Conservation (phyloP, 2,797 vertebrate genomes). For the Paratrypauchen microcephalus region DNA sequence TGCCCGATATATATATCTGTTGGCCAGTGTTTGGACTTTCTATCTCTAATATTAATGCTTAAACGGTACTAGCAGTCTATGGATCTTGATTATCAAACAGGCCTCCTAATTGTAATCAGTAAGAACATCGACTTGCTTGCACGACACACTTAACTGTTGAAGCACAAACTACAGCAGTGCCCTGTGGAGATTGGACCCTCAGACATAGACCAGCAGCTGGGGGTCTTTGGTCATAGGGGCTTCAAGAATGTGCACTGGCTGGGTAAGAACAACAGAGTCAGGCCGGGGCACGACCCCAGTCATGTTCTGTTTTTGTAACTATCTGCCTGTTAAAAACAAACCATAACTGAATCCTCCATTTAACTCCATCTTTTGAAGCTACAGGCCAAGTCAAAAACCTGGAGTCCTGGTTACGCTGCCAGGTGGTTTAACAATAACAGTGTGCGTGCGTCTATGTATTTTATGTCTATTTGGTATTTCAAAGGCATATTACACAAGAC, state of each 20-base stretch:
- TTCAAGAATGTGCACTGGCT: slow-evolving; percentile 52
- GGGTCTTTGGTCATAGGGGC: slow-evolving; percentile 34
- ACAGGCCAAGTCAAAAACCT: slow-evolving; percentile 12
- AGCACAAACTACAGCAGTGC: slow-evolving; percentile 28
- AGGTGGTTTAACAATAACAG: slow-evolving; percentile 25
- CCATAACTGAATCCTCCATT: slow-evolving; percentile 15
- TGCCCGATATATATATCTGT: too few species aligned
- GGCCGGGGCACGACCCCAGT: slow-evolving; percentile 48
- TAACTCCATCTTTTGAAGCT: slow-evolving; percentile 26
- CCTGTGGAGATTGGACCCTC: slow-evolving; percentile 9
- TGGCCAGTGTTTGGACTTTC: too few species aligned
- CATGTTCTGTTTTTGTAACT: slow-evolving; percentile 67
- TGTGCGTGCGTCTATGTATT: slow-evolving; percentile 27
- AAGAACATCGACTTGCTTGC: not conserved
- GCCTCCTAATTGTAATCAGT: not conserved
- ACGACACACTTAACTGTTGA: slow-evolving; percentile 14
- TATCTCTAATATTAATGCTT: too few species aligned
- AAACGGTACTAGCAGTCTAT: not conserved
- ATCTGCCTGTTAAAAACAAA: slow-evolving; percentile 32
- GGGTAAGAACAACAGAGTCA: slow-evolving; percentile 46
- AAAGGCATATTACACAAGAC: slow-evolving; percentile 41
- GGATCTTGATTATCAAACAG: not conserved
- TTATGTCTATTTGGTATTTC: slow-evolving; percentile 41
- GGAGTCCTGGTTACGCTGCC: slow-evolving; percentile 3
- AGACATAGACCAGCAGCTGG: slow-evolving; percentile 22